These are phyloP conservation scores for Macaca mulatta DNA, from an alignment of 2,113 vertebrate genomes.

Conservation along the genomic window DNA sequence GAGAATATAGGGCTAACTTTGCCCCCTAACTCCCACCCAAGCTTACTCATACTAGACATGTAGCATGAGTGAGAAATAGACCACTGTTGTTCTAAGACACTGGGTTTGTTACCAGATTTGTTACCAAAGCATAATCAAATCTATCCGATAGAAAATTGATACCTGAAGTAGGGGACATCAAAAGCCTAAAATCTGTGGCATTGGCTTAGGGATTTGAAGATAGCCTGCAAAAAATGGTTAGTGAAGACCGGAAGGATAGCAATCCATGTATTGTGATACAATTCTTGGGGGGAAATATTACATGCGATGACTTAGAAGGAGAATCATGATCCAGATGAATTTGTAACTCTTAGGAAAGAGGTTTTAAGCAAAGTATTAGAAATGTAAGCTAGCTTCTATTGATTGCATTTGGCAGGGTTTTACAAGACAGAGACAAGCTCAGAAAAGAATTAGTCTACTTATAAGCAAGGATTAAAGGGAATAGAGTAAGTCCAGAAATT, in stretches of 20 bases:
- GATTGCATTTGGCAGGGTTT: neutral
- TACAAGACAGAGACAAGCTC: neutral
- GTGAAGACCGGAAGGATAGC: neutral
- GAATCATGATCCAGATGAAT: neutral
- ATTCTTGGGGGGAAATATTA: neutral
- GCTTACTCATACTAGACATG: neutral
- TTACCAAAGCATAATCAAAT: neutral
- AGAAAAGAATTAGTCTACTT: neutral
- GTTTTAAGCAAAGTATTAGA: neutral
- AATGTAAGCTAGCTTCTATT: neutral
- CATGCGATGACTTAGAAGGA: neutral
- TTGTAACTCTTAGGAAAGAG: neutral
- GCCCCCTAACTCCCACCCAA: rapidly evolving
- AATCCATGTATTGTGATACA: neutral
- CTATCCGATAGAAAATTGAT: neutral
- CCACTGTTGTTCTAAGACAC: neutral
- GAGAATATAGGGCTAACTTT: neutral
- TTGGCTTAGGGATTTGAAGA: neutral
- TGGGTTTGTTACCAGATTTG: neutral
- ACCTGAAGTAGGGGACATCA: neutral
- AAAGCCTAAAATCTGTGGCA: neutral
- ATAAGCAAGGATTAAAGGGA: constrained; percentile 6
- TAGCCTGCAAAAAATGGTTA: neutral
- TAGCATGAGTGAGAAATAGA: neutral
- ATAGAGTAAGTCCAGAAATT: neutral